Evolutionary conservation across 1,140 invertebrate genomes (phyloP).

Genomic region (Drosophila neocordata): DNA sequence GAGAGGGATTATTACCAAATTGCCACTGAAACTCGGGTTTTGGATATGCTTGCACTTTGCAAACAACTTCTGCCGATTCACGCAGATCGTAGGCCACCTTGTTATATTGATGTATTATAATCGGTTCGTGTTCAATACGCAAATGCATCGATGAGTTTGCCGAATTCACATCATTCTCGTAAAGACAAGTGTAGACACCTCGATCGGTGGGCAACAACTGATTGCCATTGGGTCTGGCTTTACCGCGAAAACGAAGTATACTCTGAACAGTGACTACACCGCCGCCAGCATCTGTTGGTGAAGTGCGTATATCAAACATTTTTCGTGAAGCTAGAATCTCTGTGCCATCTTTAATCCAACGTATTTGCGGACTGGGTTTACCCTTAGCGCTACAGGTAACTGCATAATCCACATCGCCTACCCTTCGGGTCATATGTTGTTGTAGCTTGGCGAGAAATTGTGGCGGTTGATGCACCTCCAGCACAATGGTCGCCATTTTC

Average conservation of each 20-base stretch:
- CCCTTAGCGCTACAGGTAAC: slow-evolving; percentile 93
- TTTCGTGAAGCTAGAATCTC: slow-evolving; percentile 89
- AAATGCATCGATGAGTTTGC: slow-evolving; percentile 94
- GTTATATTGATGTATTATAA: slow-evolving; percentile 91
- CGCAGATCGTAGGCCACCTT: slow-evolving; percentile 94
- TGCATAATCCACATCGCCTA: slow-evolving; percentile 91
- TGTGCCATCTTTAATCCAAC: slow-evolving; percentile 93
- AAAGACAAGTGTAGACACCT: slow-evolving; percentile 94
- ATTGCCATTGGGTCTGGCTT: slow-evolving; percentile 88
- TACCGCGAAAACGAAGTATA: slow-evolving; percentile 90
- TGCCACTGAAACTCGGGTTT: slow-evolving; percentile 96
- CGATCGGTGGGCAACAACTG: slow-evolving; percentile 91
- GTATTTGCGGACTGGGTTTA: slow-evolving; percentile 92
- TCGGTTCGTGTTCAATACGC: slow-evolving; percentile 94
- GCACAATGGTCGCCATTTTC: slow-evolving; percentile 90
- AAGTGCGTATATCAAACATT: slow-evolving; percentile 91
- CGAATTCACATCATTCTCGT: slow-evolving; percentile 94
- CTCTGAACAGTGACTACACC: slow-evolving; percentile 92
- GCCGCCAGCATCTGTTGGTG: slow-evolving; percentile 88
- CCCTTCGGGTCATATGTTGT: slow-evolving; percentile 90
- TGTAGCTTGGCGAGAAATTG: slow-evolving; percentile 91
- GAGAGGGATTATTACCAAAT: slow-evolving; percentile 88
- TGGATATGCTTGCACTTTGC: slow-evolving; percentile 95
- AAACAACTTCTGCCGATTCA: slow-evolving; percentile 92
- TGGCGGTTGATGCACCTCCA: slow-evolving; percentile 94